phyloP scores from a whole-genome alignment of 2,797 vertebrate species.

The Myoxocephalus aenaeus region DNA sequence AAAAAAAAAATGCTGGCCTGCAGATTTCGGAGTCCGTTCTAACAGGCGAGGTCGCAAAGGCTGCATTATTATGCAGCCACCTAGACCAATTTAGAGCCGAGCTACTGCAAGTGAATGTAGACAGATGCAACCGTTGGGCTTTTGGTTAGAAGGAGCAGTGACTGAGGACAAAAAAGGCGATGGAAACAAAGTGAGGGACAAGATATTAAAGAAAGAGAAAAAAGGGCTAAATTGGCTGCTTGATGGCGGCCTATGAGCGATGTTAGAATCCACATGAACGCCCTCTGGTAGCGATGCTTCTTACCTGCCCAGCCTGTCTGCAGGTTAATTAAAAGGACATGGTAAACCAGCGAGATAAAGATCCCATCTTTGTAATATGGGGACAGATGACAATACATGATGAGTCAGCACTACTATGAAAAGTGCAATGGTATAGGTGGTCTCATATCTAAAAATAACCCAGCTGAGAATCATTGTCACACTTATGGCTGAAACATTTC shows the following conservation, averaged over 20 bases:
- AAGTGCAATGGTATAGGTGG: neutral
- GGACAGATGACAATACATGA: constrained; percentile 11
- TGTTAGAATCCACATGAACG: constrained; percentile 14
- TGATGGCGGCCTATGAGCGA: constrained; percentile 1
- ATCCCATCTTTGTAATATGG: constrained; percentile 1
- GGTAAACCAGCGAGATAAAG: neutral
- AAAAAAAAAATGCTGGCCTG: neutral
- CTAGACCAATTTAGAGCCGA: constrained; percentile 25
- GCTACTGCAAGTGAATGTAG: constrained; percentile 11
- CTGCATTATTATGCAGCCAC: constrained; percentile 10
- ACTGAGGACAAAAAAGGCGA: neutral
- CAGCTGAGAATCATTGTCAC: neutral
- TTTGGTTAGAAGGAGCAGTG: constrained; percentile 3
- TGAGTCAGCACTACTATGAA: constrained; percentile 11
- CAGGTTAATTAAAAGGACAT: constrained; percentile 15
- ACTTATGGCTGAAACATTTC: neutral
- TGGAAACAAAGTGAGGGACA: constrained; percentile 3
- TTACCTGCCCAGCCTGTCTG: neutral
- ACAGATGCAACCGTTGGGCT: constrained; percentile 11
- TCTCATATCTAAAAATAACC: constrained; percentile 11
- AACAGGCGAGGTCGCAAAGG: neutral
- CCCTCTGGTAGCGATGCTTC: neutral
- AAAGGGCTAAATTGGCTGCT: constrained; percentile 4
- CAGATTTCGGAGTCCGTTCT: constrained; percentile 5
- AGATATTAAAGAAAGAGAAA: constrained; percentile 6